phyloP scores from a whole-genome alignment of 2,888 invertebrate genomes.

The Emmelina monodactyla region DNA sequence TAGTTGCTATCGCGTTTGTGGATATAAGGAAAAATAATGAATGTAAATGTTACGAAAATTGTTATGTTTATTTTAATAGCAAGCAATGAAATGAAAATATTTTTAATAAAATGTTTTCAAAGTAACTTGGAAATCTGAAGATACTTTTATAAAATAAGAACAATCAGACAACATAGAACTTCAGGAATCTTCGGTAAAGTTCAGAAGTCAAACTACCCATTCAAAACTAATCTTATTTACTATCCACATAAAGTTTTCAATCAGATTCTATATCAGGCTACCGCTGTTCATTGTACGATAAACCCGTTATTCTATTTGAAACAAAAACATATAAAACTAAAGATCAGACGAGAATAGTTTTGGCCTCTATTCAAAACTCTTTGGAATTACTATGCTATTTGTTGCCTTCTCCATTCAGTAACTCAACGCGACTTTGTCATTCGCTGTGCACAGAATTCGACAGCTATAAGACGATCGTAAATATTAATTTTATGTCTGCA shows the following conservation, averaged over 20 bases:
- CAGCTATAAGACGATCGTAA: constrained; percentile 46
- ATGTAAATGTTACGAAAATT: too few species aligned
- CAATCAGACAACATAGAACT: too few species aligned
- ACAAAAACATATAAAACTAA: constrained; percentile 46
- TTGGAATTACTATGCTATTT: constrained; percentile 61
- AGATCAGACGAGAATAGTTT: constrained; percentile 61
- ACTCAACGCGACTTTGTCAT: constrained; percentile 48
- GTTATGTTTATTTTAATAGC: too few species aligned
- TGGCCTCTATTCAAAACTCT: constrained; percentile 65
- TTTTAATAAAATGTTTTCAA: too few species aligned
- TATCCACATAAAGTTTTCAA: not conserved
- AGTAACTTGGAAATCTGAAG: too few species aligned
- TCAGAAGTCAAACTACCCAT: not conserved
- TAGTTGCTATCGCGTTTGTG: too few species aligned
- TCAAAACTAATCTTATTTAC: constrained; percentile 1
- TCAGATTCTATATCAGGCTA: not conserved
- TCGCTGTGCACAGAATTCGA: constrained; percentile 45
- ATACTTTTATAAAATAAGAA: too few species aligned
- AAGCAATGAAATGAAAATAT: too few species aligned
- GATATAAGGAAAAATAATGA: too few species aligned
- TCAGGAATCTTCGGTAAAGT: too few species aligned
- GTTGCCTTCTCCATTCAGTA: constrained; percentile 59
- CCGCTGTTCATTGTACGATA: constrained; percentile 16
- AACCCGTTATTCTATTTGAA: constrained; percentile 31
- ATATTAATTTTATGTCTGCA: constrained; percentile 29